Conservation (phyloP, 2,797 vertebrate genomes). For the Leucoraja ocellata region DNA sequence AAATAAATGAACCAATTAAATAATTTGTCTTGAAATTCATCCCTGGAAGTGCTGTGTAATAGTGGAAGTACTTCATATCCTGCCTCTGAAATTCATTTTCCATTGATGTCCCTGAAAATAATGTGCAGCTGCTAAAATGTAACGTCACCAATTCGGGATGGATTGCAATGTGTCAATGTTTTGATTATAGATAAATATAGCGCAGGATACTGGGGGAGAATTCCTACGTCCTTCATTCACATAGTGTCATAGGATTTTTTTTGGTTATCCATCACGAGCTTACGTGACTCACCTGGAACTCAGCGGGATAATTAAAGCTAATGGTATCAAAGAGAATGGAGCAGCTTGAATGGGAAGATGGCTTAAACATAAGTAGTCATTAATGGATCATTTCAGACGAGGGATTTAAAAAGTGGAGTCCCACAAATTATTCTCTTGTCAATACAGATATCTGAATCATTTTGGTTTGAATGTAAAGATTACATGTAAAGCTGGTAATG, state of each 20-base stretch:
- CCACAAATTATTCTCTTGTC: background rate
- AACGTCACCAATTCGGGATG: too few relatives aligned
- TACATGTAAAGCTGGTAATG: background rate
- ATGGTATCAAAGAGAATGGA: background rate
- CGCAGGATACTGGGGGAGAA: background rate
- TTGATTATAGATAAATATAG: background rate
- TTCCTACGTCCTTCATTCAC: background rate
- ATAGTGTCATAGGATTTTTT: background rate
- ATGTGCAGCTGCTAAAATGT: too few relatives aligned
- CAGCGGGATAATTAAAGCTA: background rate
- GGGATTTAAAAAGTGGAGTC: background rate
- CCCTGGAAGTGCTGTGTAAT: too few relatives aligned
- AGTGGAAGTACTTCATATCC: too few relatives aligned
- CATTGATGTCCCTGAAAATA: too few relatives aligned
- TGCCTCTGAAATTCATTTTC: too few relatives aligned
- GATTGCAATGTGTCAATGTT: background rate
- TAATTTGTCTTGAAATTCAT: too few relatives aligned
- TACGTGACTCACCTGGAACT: too few relatives aligned
- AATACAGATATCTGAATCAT: background rate
- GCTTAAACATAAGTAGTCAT: background rate
- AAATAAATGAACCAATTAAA: too few relatives aligned
- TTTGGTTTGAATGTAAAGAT: background rate
- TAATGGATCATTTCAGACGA: background rate
- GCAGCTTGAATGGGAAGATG: background rate
- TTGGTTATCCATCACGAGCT: too few relatives aligned